These are phyloP conservation scores for Barypeithes pellucidus DNA, from an alignment of 2,888 invertebrate species.

Conservation along the genomic window DNA sequence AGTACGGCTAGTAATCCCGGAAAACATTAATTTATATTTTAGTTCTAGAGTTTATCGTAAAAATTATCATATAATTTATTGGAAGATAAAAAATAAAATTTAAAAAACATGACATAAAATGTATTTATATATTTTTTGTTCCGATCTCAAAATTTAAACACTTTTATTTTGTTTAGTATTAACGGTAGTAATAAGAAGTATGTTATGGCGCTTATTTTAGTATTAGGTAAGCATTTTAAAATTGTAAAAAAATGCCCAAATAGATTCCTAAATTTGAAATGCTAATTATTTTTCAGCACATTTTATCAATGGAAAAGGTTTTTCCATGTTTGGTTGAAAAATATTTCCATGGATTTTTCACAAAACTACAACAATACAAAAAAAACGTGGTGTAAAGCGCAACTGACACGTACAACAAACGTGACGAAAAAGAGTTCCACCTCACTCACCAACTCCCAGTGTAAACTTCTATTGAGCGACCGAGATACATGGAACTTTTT, in stretches of 20 bases:
- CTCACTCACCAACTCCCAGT: too few relatives aligned
- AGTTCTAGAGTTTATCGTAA: slow-evolving; percentile 5
- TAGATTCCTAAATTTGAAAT: too few relatives aligned
- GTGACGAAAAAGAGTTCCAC: too few relatives aligned
- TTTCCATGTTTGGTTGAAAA: too few relatives aligned
- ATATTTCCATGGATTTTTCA: too few relatives aligned
- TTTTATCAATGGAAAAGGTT: too few relatives aligned
- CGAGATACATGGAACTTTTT: too few relatives aligned
- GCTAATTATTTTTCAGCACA: too few relatives aligned
- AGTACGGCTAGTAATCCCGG: slow-evolving; percentile 1
- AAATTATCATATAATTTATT: slow-evolving; percentile 1
- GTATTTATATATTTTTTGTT: slow-evolving; percentile 33
- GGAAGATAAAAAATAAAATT: slow-evolving; percentile 28
- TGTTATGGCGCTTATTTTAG: slow-evolving; percentile 6
- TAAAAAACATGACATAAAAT: slow-evolving; percentile 47
- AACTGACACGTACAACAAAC: too few relatives aligned
- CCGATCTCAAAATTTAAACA: slow-evolving; percentile 41
- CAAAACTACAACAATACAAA: too few relatives aligned
- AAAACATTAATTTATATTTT: slow-evolving; percentile 24
- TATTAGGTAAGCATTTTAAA: neutral
- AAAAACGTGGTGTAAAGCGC: too few relatives aligned
- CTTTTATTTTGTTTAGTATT: slow-evolving; percentile 29
- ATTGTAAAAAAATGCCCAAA: neutral
- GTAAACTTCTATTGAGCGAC: too few relatives aligned
- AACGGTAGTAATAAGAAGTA: neutral